phyloP scores from a whole-genome alignment of 2,113 vertebrate species.

The Opisthocomus hoazin region DNA sequence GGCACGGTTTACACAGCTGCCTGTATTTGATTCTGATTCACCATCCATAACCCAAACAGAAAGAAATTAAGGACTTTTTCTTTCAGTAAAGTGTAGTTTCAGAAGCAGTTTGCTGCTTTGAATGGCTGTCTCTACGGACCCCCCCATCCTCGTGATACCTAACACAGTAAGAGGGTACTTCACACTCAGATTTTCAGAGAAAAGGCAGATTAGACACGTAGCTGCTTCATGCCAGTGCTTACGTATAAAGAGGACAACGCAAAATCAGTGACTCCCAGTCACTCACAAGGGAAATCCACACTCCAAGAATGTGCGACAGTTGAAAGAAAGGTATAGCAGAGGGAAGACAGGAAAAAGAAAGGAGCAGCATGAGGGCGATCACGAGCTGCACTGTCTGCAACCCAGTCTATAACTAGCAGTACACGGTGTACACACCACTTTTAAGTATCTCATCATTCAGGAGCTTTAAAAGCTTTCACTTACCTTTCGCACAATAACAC shows the following conservation, averaged over 20 bases:
- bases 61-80: neutral
- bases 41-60: neutral
- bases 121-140: neutral
- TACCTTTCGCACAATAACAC: conserved; percentile 80
- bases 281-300: neutral
- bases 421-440: neutral
- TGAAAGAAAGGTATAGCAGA: neutral
- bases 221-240: neutral
- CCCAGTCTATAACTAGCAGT: neutral
- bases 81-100: neutral
- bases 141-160: neutral
- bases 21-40: neutral
- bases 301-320: neutral
- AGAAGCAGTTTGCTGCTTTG: neutral
- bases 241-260: neutral
- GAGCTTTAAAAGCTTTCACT: neutral
- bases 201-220: neutral
- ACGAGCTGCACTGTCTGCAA: neutral
- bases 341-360: neutral
- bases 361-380: neutral
- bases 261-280: neutral
- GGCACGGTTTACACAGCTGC: neutral
- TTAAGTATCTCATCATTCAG: neutral
- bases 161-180: neutral
- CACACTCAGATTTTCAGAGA: neutral